A percentile compares a stretch with the other conserved stretches of the same genome.
Conservation (phyloP, 2,888 invertebrate species). For the Ophioninae sp. region DNA sequence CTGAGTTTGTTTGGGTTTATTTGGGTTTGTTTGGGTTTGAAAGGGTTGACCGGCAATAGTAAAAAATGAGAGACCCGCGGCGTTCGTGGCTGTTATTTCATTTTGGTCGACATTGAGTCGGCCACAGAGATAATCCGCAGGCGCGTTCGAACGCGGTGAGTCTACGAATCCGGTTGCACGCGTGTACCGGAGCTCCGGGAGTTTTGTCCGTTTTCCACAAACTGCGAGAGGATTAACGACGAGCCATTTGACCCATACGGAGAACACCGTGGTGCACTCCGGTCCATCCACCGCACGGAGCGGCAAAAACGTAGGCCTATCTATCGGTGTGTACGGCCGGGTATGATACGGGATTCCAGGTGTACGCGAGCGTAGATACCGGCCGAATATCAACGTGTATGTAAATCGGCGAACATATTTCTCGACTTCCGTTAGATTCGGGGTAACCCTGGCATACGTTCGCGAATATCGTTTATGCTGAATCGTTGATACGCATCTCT, state of each 20-base stretch:
- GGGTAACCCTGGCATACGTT: conserved; percentile 19
- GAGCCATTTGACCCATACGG: conserved; percentile 52
- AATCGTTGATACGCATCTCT: conserved; percentile 48
- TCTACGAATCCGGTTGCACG: background rate
- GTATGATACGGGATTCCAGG: too few species aligned
- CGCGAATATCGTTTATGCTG: conserved; percentile 50
- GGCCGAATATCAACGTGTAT: background rate
- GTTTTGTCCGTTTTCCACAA: conserved; percentile 55
- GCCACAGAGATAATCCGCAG: conserved; percentile 21
- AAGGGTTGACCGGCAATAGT: too few species aligned
- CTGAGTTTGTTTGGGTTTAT: too few species aligned
- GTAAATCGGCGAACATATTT: conserved; percentile 30
- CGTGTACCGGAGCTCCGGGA: background rate
- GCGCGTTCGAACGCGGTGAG: conserved; percentile 34
- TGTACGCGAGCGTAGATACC: too few species aligned
- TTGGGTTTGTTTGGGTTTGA: too few species aligned
- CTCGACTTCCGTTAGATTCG: conserved; percentile 22
- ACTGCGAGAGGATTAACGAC: conserved; percentile 56
- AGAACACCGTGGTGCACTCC: conserved; percentile 20
- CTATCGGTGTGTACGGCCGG: background rate
- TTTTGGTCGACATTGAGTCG: background rate
- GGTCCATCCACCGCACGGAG: conserved; percentile 39
- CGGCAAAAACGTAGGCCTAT: conserved; percentile 9
- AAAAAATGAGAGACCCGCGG: too few species aligned
- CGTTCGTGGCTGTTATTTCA: too few species aligned